Conservation (phyloP, 2,797 vertebrate genomes). For the Chaunax sp. region DNA sequence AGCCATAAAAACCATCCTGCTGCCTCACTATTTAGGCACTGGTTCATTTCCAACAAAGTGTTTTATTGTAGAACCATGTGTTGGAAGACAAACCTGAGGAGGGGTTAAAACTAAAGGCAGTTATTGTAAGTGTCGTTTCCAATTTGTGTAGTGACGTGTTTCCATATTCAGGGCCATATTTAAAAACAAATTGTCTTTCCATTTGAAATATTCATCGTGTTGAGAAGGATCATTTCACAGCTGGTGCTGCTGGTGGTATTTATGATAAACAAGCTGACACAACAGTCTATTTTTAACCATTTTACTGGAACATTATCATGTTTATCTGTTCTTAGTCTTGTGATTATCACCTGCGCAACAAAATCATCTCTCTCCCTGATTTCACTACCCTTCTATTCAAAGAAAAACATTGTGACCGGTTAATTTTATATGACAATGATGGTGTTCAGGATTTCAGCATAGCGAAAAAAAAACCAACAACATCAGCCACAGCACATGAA, state of each 20-base stretch:
- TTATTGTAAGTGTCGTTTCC: slow-evolving; percentile 11
- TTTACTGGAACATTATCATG: slow-evolving; percentile 68
- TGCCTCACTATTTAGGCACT: background rate
- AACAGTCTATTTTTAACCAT: slow-evolving; percentile 72
- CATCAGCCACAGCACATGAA: background rate
- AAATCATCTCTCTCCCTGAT: slow-evolving; percentile 76
- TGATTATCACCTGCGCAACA: slow-evolving; percentile 75
- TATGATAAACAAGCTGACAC: slow-evolving; percentile 67
- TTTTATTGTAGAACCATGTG: slow-evolving; percentile 5
- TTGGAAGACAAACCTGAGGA: slow-evolving; percentile 9
- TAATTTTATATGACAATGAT: slow-evolving; percentile 33
- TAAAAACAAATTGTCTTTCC: slow-evolving; percentile 11
- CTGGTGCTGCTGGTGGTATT: slow-evolving; percentile 67
- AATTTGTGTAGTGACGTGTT: slow-evolving; percentile 10
- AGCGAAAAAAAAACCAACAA: slow-evolving; percentile 6
- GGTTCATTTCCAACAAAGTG: slow-evolving; percentile 1
- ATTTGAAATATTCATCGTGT: slow-evolving; percentile 62
- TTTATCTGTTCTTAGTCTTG: slow-evolving; percentile 73
- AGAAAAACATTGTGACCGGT: slow-evolving; percentile 58
- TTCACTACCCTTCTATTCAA: slow-evolving; percentile 38
- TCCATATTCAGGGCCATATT: slow-evolving; percentile 27
- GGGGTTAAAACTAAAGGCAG: background rate
- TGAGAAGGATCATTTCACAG: slow-evolving; percentile 67
- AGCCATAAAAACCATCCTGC: background rate
- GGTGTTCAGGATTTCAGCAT: slow-evolving; percentile 17